Conservation (phyloP, 1,140 invertebrate species). For the Listronotus bonariensis region DNA sequence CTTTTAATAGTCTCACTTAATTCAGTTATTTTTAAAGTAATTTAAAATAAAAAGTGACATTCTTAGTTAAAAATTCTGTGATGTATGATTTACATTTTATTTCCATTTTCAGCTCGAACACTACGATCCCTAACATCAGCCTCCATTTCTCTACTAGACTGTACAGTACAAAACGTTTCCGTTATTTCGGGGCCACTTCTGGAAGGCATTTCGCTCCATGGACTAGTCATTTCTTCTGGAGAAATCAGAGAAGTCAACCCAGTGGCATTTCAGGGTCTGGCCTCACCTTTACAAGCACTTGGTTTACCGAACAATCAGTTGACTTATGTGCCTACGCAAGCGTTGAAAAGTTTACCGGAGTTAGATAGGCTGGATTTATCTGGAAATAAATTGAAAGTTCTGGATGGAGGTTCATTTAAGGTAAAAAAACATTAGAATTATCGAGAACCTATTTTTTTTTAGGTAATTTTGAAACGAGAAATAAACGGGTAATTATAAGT, state of each 20-base stretch:
- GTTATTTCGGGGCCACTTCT: constrained; percentile 69
- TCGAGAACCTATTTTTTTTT: too few species aligned
- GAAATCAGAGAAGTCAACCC: constrained; percentile 72
- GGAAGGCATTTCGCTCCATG: constrained; percentile 74
- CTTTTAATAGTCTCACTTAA: too few species aligned
- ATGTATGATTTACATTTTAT: not conserved
- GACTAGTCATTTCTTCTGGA: constrained; percentile 78
- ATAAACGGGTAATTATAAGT: too few species aligned
- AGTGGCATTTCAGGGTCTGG: constrained; percentile 70
- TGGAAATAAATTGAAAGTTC: constrained; percentile 72
- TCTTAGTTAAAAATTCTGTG: too few species aligned
- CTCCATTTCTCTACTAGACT: constrained; percentile 77
- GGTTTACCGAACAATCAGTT: constrained; percentile 80
- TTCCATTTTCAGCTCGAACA: constrained; percentile 58
- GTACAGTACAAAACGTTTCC: constrained; percentile 72
- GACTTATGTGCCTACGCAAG: constrained; percentile 69
- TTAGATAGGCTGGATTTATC: constrained; percentile 79
- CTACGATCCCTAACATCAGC: constrained; percentile 60
- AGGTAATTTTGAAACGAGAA: too few species aligned
- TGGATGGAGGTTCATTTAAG: constrained; percentile 64
- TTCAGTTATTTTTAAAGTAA: too few species aligned
- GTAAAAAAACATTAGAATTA: constrained; percentile 20
- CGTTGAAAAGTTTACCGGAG: constrained; percentile 64
- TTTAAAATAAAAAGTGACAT: too few species aligned
- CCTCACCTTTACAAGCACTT: constrained; percentile 71